A percentile compares a stretch with the other conserved stretches of the same genome.
phyloP scores from a whole-genome alignment of 2,113 vertebrate genomes.

The Apteryx mantelli region DNA sequence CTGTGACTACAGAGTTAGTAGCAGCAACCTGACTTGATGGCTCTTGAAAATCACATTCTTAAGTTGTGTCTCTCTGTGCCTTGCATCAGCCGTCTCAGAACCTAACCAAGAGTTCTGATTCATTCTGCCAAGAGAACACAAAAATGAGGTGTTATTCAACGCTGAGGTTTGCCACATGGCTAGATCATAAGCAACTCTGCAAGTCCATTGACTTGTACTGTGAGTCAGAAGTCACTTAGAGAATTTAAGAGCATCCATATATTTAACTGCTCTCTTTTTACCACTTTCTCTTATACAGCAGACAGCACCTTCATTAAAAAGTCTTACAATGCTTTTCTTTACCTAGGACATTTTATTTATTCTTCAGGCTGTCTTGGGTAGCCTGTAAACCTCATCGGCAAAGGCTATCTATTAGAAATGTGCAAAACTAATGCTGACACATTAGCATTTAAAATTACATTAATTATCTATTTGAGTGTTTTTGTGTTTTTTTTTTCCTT shows the following conservation, averaged over 20 bases:
- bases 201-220: not conserved
- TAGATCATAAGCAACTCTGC: not conserved
- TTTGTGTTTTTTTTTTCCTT: not conserved
- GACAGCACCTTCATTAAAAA: not conserved
- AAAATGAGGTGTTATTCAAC: not conserved
- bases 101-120: not conserved
- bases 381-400: not conserved
- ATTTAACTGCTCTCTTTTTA: constrained; percentile 19
- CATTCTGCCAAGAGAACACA: not conserved
- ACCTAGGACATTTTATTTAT: not conserved
- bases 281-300: not conserved
- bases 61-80: not conserved
- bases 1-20: not conserved
- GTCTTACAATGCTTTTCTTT: not conserved
- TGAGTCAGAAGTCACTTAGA: constrained; percentile 24
- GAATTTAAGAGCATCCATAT: constrained; percentile 22
- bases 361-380: not conserved
- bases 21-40: not conserved
- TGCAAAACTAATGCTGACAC: not conserved
- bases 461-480: not conserved
- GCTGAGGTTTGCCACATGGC: not conserved
- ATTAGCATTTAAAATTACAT: not conserved
- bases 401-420: not conserved
- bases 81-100: not conserved
- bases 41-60: not conserved